Evolutionary conservation across 2,797 vertebrate genomes (phyloP), one percentile per base, ranked within the genome.

Genomic region (Rhinatrema bivittatum): DNA sequence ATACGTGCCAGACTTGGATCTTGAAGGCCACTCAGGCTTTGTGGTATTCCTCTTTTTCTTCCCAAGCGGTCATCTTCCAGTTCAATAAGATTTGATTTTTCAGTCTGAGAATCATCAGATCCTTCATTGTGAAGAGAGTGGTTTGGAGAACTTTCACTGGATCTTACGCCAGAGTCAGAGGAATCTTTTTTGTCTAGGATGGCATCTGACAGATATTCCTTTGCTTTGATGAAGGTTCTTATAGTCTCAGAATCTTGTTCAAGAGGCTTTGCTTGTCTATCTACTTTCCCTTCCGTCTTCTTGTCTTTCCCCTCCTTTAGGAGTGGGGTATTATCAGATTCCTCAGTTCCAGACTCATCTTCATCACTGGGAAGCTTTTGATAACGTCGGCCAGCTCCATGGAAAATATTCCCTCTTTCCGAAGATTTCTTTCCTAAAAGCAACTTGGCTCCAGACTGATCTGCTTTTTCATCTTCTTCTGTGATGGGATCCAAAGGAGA

Each of bases 111-210:
- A 28, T 88, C 86, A 22, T 92, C 93, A 0, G 86, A 77, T 20
- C 82, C 90, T 48, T 98, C 95, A 1, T 93, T 93, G 72, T 91
- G 91, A 42, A 98, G 88, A 3, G 94, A 97, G 74, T 95, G 95
- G 60, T 89, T 96, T 14, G 94, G 95, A 2, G 95, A 98, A 62
- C 94, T 97, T 68, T 97, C 96, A 0, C 59, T 97, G 60, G 92
- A 97, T 4, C 94, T 78, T 33, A 98, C 93, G 0, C 94, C 94
- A 0, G 94, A 98, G 34, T 98, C 96, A 0, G 95, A 97, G 0
- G 94, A 99, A 72, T 99, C 96, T 63, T 99, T 99, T 68, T 98
- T 98, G 71, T 97, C 93, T 42, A 96, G 67, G 59, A 85, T 91
- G 42, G 88, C 86, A 14, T 98, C 95, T 0, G 94, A 90, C 39